These are phyloP conservation scores for Mormyrus proboscirostris DNA, from an alignment of 2,797 vertebrate species.

Conservation along the genomic window DNA sequence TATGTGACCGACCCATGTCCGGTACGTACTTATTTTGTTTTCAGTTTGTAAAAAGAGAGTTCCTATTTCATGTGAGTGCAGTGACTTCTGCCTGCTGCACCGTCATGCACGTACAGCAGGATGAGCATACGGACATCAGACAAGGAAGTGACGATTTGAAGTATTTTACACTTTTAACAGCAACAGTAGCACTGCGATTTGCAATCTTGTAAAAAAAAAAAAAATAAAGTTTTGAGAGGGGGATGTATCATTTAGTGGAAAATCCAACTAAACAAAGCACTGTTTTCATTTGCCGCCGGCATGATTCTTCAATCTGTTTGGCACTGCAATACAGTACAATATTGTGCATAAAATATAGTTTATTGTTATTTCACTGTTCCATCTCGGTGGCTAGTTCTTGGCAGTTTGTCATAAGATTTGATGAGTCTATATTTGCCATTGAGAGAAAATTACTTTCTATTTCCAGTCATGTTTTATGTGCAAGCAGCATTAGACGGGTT, in stretches of 20 bases:
- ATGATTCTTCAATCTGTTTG: neutral
- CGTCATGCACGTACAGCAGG: neutral
- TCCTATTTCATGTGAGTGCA: neutral
- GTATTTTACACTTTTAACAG: too few relatives aligned
- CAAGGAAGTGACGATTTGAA: too few relatives aligned
- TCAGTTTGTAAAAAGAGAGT: neutral
- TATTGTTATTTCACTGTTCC: neutral
- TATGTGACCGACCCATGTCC: neutral
- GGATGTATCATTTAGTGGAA: neutral
- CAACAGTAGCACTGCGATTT: too few relatives aligned
- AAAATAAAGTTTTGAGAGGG: neutral
- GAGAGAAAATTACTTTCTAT: neutral
- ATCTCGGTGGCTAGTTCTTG: neutral
- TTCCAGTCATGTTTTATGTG: neutral
- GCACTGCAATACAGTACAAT: neutral
- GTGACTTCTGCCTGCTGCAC: neutral
- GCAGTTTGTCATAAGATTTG: neutral
- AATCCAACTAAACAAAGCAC: neutral
- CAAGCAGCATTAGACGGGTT: neutral
- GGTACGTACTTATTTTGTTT: neutral
- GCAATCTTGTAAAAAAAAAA: too few relatives aligned
- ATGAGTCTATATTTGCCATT: neutral
- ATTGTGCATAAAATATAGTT: neutral
- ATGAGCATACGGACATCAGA: neutral
- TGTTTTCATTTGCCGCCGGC: neutral